Evolutionary conservation across 92 coral and sea anemone species (phyloP).

Genomic region (Epizoanthus illoricatus): DNA sequence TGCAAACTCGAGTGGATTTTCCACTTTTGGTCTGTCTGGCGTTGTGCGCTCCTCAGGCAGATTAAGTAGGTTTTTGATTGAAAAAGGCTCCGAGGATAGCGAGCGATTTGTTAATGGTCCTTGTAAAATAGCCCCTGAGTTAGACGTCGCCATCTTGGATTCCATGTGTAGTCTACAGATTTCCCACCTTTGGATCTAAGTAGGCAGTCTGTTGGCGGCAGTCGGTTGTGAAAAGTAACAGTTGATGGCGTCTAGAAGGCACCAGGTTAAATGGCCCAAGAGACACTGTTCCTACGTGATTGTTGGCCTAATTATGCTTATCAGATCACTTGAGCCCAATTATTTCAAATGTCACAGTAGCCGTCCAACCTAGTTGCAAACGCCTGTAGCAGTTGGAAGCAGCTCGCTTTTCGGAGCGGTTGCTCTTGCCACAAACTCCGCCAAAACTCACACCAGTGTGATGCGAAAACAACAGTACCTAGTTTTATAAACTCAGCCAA

Average conservation of each 20-base stretch:
- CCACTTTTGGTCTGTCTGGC: slow-evolving; percentile 26
- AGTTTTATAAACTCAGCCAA: slow-evolving; percentile 20
- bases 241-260: slow-evolving; percentile 42
- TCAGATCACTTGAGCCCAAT: slow-evolving; percentile 45
- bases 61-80: slow-evolving; percentile 50
- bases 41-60: slow-evolving; percentile 42
- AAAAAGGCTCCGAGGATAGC: slow-evolving; percentile 40
- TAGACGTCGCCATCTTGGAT: slow-evolving; percentile 27
- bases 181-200: slow-evolving; percentile 2
- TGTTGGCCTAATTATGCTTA: slow-evolving; percentile 41
- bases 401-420: neutral
- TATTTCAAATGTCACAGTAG: slow-evolving; percentile 19
- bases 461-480: slow-evolving; percentile 27
- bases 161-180: neutral
- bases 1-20: slow-evolving; percentile 14
- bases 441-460: neutral
- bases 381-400: slow-evolving; percentile 15
- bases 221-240: slow-evolving; percentile 40
- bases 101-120: slow-evolving; percentile 10
- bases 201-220: slow-evolving; percentile 42
- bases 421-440: slow-evolving; percentile 8
- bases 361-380: slow-evolving; percentile 8
- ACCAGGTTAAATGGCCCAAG: slow-evolving; percentile 44
- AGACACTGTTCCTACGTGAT: slow-evolving; percentile 43
- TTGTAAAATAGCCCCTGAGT: slow-evolving; percentile 5